Evolutionary conservation across 2,888 invertebrate genomes (phyloP).

Genomic region (Leucozona laternaria): DNA sequence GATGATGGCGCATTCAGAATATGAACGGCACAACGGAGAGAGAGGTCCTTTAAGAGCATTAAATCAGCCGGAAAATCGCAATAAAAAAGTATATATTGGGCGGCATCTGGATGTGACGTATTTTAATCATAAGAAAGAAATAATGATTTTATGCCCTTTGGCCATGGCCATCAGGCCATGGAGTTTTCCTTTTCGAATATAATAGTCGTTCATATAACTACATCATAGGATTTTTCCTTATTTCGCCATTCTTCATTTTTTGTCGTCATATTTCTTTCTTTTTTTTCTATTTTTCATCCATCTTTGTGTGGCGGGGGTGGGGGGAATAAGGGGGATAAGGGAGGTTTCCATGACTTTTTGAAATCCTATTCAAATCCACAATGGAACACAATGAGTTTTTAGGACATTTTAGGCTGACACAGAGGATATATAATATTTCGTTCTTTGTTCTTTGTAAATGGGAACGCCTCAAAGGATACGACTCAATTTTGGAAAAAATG

Average conservation of each 20-base stretch:
- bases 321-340: background rate
- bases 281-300: conserved; percentile 25
- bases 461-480: conserved; percentile 54
- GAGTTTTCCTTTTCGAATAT: conserved; percentile 46
- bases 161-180: conserved; percentile 43
- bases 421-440: conserved; percentile 15
- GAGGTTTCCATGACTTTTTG: conserved; percentile 42
- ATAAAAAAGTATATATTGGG: conserved; percentile 78
- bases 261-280: conserved; percentile 39
- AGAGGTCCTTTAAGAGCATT: conserved; percentile 77
- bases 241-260: conserved; percentile 54
- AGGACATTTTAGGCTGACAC: conserved; percentile 35
- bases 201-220: conserved; percentile 16
- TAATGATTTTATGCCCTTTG: conserved; percentile 77
- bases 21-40: background rate
- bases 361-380: conserved; percentile 63
- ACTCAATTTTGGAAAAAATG: conserved; percentile 49
- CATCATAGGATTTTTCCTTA: conserved; percentile 16
- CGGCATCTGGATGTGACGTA: conserved; percentile 78
- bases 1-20: conserved; percentile 5
- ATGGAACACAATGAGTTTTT: conserved; percentile 40
- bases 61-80: conserved; percentile 78
- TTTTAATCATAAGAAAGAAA: conserved; percentile 79
- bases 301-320: background rate
- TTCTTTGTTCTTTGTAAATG: conserved; percentile 29